A percentile compares a stretch with the other conserved stretches of the same genome.
These are phyloP conservation scores for Aleiodes testaceus DNA, from an alignment of 2,888 invertebrate genomes.

Conservation along the genomic window DNA sequence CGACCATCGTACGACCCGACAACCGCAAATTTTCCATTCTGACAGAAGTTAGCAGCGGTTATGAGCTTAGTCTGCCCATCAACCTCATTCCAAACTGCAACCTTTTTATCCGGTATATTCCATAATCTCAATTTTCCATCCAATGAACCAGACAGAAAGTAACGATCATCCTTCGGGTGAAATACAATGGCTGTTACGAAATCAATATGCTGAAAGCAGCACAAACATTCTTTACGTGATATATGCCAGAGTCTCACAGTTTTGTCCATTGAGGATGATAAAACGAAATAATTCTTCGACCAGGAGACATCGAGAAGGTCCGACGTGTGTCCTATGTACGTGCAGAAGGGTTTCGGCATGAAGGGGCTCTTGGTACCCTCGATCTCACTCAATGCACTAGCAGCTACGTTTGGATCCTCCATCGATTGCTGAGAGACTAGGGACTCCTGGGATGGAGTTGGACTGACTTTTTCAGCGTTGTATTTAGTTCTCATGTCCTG, in stretches of 20 bases:
- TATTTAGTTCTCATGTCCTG: constrained; percentile 97
- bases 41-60: constrained; percentile 97
- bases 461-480: constrained; percentile 92
- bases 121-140: constrained; percentile 98
- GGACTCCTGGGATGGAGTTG: constrained; percentile 94
- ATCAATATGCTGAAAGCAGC: constrained; percentile 99
- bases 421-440: constrained; percentile 85
- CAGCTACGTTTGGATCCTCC: constrained; percentile 76
- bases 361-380: constrained; percentile 80
- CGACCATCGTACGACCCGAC: constrained; percentile 99
- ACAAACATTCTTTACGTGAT: constrained; percentile 96
- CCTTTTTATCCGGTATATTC: constrained; percentile 99
- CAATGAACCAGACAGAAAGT: constrained; percentile 96
- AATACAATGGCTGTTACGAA: constrained; percentile 99
- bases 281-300: constrained; percentile 98
- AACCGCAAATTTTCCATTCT: constrained; percentile 98
- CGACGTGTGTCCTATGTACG: constrained; percentile 95
- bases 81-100: constrained; percentile 97
- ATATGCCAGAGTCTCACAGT: constrained; percentile 99
- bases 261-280: constrained; percentile 99
- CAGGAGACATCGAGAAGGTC: constrained; percentile 97
- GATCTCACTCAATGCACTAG: constrained; percentile 76
- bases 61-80: constrained; percentile 95
- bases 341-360: constrained; percentile 92
- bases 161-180: constrained; percentile 92